phyloP scores from a whole-genome alignment of 2,888 invertebrate genomes.

The Patella ulyssiponensis region DNA sequence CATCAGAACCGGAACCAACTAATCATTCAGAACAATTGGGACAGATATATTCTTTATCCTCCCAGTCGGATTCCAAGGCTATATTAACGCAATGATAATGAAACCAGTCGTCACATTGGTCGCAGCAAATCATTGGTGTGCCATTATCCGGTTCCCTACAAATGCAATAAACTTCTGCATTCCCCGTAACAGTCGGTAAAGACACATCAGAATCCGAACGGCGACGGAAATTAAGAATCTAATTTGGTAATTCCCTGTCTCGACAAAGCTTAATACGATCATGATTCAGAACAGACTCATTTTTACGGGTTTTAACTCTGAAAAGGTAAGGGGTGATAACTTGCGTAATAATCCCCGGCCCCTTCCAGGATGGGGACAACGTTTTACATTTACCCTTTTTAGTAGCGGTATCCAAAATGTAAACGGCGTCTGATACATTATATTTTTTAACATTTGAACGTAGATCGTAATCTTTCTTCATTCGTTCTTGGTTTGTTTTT shows the following conservation, averaged over 20 bases:
- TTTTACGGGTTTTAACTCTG: conserved; percentile 16
- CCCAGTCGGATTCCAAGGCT: too few species aligned
- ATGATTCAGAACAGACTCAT: conserved; percentile 24
- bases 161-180: too few species aligned
- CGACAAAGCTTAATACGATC: conserved; percentile 28
- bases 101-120: too few species aligned
- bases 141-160: too few species aligned
- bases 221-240: conserved; percentile 6
- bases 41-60: too few species aligned
- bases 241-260: conserved; percentile 22
- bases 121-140: too few species aligned
- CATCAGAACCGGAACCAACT: too few species aligned
- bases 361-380: conserved; percentile 30
- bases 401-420: conserved; percentile 7
- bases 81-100: too few species aligned
- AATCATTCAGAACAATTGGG: too few species aligned
- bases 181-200: too few species aligned
- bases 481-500: not conserved
- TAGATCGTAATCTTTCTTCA: conserved; percentile 12
- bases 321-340: conserved; percentile 26
- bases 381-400: conserved; percentile 25
- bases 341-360: conserved; percentile 28
- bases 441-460: not conserved
- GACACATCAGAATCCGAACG: too few species aligned
- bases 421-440: not conserved